Evolutionary conservation across 2,888 invertebrate species (phyloP), one percentile per base, ranked within the genome.

Genomic region (Abrostola tripartita): DNA sequence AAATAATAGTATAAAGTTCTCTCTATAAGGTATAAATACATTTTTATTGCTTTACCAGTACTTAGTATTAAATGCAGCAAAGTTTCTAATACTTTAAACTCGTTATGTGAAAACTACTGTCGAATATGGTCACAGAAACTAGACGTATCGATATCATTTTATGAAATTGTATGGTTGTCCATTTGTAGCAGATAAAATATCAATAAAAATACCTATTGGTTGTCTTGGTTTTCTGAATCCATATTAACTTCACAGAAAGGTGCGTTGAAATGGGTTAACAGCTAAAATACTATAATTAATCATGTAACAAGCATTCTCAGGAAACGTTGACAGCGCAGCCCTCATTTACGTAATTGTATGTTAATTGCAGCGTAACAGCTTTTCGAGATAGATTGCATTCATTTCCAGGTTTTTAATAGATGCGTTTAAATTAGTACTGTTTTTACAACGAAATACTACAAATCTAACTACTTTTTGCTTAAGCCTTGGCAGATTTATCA

Each of bases 271-370:
- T 63, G 35, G 51, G 58, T 60, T 64, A 58, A 52, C 51, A 38
- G 55, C 52, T 74, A 62, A 75, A 74, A 56, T 53, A 65, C 49
- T 58, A n/a, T 67, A 65, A 72, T 69, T 71, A 65, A 60, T 72
- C 64, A 69, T 51, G 68, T 68, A 71, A 73, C 61, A 42, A 63
- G 64, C 58, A 57, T 59, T 68, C 65, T 67, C 55, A 71, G 68
- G 71, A 71, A 73, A 73, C 53, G 37, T 67, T 54, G 65, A 72
- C 53, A 63, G 61, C 38, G 53, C 54, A 65, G 67, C 59, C 69
- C 68, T 75, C 64, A 64, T 68, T 70, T 67, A 78, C 61, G 58
- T 73, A 78, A 79, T 66, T 38, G 44, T 55, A 68, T 68, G 68
- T 68, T 65, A 78, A 71, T 58, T 61, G 38, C 65, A 68, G 44